Evolutionary conservation across 2,888 invertebrate species (phyloP).

Genomic region (Drosophila suboccidentalis): DNA sequence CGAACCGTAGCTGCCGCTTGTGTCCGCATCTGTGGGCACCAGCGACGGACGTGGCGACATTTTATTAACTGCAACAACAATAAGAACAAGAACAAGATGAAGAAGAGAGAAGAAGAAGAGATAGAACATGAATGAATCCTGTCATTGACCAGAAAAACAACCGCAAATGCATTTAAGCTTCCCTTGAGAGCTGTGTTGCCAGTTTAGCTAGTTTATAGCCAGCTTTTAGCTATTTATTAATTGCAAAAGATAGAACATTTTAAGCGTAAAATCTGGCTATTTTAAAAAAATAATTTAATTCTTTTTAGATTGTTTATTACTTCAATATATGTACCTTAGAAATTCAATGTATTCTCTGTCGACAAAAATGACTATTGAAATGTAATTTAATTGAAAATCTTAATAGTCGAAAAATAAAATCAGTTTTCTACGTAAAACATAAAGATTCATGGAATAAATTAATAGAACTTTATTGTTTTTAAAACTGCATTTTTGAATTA

Average conservation of each 20-base stretch:
- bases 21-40: slow-evolving; percentile 86
- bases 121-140: background rate
- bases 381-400: no score
- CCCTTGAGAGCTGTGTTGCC: background rate
- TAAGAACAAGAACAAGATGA: background rate
- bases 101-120: background rate
- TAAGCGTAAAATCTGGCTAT: background rate
- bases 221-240: background rate
- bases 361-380: no score
- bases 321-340: no score
- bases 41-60: slow-evolving; percentile 89
- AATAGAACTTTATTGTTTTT: no score
- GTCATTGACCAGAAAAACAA: slow-evolving; percentile 12
- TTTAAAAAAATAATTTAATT: no score
- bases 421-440: no score
- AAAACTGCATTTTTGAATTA: no score
- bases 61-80: slow-evolving; percentile 88
- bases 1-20: slow-evolving; percentile 73
- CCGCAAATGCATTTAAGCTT: slow-evolving; percentile 45
- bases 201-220: background rate
- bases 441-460: no score
- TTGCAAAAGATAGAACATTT: background rate
- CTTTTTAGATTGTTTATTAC: no score
- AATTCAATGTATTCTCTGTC: no score
- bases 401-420: no score